phyloP scores from a whole-genome alignment of 2,113 vertebrate genomes.

The Pica pica region DNA sequence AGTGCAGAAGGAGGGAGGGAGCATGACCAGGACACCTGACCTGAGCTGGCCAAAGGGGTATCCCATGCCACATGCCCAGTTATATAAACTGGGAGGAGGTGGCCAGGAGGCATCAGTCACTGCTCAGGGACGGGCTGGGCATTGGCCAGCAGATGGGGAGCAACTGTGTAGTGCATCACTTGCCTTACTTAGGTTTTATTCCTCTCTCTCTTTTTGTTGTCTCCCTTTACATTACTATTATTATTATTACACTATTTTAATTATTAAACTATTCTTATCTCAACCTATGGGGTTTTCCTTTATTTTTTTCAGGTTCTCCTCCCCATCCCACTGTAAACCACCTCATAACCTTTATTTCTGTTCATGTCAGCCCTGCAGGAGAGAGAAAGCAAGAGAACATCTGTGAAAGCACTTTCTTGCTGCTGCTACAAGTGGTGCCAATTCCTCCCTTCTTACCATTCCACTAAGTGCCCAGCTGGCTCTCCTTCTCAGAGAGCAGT shows the following conservation, averaged over 20 bases:
- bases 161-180: background rate
- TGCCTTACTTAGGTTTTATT: background rate
- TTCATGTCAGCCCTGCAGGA: background rate
- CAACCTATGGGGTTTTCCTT: accelerated
- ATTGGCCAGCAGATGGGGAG: background rate
- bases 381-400: background rate
- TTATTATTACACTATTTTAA: background rate
- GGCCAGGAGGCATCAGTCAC: background rate
- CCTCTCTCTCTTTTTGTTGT: background rate
- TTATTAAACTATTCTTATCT: background rate
- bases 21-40: background rate
- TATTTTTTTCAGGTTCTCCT: background rate
- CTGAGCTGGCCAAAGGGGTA: background rate
- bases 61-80: background rate
- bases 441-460: background rate
- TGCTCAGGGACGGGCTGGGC: background rate
- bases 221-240: background rate
- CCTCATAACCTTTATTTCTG: background rate
- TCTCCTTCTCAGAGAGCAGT: background rate
- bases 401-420: background rate
- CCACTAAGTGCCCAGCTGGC: background rate
- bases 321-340: background rate
- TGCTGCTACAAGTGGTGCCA: background rate
- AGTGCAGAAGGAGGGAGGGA: background rate
- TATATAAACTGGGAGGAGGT: background rate